Conservation (phyloP, 2,113 vertebrate genomes). For the Camelus bactrianus region DNA sequence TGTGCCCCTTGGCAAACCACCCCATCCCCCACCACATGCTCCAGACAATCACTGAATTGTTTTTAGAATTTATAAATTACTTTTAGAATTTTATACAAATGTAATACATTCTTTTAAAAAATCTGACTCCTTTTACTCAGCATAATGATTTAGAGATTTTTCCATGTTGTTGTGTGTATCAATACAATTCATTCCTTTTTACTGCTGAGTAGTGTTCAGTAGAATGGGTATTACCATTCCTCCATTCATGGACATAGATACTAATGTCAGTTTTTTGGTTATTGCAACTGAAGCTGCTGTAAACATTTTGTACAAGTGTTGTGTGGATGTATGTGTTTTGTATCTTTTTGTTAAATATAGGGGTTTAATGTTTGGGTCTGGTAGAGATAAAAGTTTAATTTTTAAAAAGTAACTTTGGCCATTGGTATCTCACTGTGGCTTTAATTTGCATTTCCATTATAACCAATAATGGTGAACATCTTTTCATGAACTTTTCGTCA, state of each 20-base stretch:
- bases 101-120: background rate
- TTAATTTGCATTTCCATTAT: background rate
- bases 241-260: background rate
- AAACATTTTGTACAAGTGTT: background rate
- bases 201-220: background rate
- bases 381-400: background rate
- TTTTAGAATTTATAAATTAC: background rate
- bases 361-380: background rate
- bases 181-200: background rate
- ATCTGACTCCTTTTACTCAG: background rate
- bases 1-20: background rate
- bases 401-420: background rate
- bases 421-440: background rate
- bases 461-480: background rate
- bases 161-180: background rate
- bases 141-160: background rate
- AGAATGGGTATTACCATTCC: background rate
- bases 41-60: background rate
- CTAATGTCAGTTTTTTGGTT: background rate
- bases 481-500: background rate
- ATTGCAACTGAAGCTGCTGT: background rate
- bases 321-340: background rate
- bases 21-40: background rate
- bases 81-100: slow-evolving; percentile 8
- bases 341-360: background rate